A percentile compares a stretch with the other conserved stretches of the same genome.
Evolutionary conservation across 2,888 invertebrate genomes (phyloP).

Genomic region (Anorthoa munda): DNA sequence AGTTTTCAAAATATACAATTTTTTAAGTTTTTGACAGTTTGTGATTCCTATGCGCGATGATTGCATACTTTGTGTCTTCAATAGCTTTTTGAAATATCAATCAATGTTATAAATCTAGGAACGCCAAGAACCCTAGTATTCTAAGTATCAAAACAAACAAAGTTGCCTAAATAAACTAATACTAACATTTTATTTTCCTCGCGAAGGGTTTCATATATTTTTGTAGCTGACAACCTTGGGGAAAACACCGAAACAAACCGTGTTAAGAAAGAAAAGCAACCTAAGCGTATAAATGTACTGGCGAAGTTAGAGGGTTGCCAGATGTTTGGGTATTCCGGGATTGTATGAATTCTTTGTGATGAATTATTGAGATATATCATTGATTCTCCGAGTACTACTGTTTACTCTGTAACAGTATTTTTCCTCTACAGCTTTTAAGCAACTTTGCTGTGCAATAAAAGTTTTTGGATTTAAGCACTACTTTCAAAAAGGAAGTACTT

Average conservation of each 20-base stretch:
- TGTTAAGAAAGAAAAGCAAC: conserved; percentile 62
- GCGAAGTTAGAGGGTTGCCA: conserved; percentile 58
- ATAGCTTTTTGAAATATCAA: not conserved
- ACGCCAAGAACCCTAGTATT: not conserved
- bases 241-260: conserved; percentile 61
- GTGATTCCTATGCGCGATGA: not conserved
- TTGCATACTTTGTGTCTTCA: not conserved
- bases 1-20: no score
- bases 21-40: not conserved
- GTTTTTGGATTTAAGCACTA: no score
- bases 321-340: conserved; percentile 4
- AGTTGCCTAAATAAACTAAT: conserved; percentile 31
- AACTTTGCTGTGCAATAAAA: not conserved
- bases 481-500: not conserved
- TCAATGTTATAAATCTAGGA: not conserved
- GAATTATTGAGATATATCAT: not conserved
- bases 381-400: not conserved
- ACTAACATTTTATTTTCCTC: conserved; percentile 50
- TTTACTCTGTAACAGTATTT: not conserved
- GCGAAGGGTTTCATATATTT: conserved; percentile 58
- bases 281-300: conserved; percentile 60
- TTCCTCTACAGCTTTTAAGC: not conserved
- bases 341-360: conserved; percentile 2
- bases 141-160: conserved; percentile 28
- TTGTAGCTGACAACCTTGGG: conserved; percentile 63